These are phyloP conservation scores for Bruchidius siliquastri DNA, from an alignment of 2,888 invertebrate genomes.

Conservation along the genomic window DNA sequence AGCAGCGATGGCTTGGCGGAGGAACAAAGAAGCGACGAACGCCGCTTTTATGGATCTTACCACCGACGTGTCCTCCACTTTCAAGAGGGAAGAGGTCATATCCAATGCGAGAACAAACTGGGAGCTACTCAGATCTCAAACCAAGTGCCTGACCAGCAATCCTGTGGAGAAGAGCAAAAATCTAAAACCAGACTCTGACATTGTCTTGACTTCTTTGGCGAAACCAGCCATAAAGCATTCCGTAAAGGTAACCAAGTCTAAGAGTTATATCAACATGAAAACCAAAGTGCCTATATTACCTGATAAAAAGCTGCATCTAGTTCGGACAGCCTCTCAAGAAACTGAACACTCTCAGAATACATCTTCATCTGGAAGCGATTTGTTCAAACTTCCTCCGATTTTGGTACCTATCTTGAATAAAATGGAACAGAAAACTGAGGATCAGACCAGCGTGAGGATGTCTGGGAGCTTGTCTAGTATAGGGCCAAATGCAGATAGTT, in stretches of 20 bases:
- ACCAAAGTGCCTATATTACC: constrained; percentile 47
- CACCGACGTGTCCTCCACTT: constrained; percentile 54
- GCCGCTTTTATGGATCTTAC: constrained; percentile 62
- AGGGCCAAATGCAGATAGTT: constrained; percentile 64
- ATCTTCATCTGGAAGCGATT: constrained; percentile 54
- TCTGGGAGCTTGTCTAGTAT: constrained; percentile 67
- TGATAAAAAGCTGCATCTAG: constrained; percentile 52
- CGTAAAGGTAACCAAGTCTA: constrained; percentile 11
- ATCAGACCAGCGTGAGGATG: constrained; percentile 23
- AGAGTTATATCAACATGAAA: constrained; percentile 20
- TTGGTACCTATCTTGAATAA: constrained; percentile 64
- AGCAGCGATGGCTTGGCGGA: constrained; percentile 76
- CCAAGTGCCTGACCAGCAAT: constrained; percentile 53
- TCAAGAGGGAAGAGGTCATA: constrained; percentile 76
- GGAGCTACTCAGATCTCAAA: constrained; percentile 69
- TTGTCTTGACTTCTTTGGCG: constrained; percentile 42
- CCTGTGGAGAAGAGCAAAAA: constrained; percentile 36
- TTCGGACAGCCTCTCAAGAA: constrained; percentile 51
- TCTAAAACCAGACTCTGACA: constrained; percentile 44
- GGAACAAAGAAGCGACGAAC: constrained; percentile 70
- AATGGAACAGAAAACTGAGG: constrained; percentile 47
- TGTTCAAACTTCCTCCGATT: constrained; percentile 65
- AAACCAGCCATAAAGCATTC: constrained; percentile 27
- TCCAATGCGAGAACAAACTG: constrained; percentile 83
- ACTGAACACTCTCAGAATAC: constrained; percentile 59